These are phyloP conservation scores for Proterorhinus semilunaris DNA, from an alignment of 2,113 vertebrate genomes.

Conservation along the genomic window DNA sequence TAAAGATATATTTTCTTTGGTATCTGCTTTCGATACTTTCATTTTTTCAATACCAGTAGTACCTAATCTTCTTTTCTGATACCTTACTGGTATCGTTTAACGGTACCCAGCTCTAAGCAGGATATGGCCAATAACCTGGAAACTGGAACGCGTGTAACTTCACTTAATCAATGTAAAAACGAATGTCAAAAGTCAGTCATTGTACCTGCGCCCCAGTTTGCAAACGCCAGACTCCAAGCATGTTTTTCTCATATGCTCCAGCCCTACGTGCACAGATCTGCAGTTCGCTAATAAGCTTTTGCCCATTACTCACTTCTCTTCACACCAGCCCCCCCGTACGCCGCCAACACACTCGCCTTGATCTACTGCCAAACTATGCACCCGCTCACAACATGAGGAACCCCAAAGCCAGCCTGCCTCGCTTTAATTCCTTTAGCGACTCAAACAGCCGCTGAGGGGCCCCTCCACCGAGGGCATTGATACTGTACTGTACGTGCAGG, in stretches of 20 bases:
- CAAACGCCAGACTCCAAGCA: background rate
- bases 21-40: too few relatives aligned
- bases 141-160: too few relatives aligned
- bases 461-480: constrained; percentile 27
- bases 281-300: constrained; percentile 3
- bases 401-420: constrained; percentile 24
- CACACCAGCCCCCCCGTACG: constrained; percentile 47
- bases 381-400: constrained; percentile 52
- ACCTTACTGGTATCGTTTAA: too few relatives aligned
- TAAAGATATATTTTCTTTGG: too few relatives aligned
- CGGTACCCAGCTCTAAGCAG: too few relatives aligned
- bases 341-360: constrained; percentile 79
- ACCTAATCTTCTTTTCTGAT: too few relatives aligned
- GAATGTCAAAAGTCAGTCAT: too few relatives aligned
- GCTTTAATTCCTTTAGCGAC: constrained; percentile 29
- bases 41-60: too few relatives aligned
- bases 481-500: constrained; percentile 11
- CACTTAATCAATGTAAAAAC: too few relatives aligned
- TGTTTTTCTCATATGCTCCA: background rate
- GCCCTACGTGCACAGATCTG: background rate
- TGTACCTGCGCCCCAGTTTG: too few relatives aligned
- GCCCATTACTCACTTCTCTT: constrained; percentile 60
- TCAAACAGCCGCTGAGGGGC: constrained; percentile 50
- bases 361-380: constrained; percentile 82
- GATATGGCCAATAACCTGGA: too few relatives aligned